Percentiles rank a stretch among this genome's conserved stretches.
phyloP scores from a whole-genome alignment of 1,140 invertebrate genomes.

The Drosophila auraria region DNA sequence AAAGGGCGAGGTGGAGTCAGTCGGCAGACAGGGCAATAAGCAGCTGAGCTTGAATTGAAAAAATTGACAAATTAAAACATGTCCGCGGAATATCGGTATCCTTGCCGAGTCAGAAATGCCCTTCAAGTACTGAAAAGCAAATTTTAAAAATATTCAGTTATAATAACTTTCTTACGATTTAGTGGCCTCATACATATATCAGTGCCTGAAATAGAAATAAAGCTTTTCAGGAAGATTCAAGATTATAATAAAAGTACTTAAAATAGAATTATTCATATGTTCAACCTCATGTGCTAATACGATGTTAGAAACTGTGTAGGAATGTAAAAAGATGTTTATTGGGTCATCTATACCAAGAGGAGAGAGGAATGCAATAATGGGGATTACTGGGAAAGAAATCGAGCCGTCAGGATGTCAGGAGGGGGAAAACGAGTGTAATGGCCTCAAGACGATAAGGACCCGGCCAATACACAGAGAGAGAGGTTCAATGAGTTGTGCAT shows the following conservation, averaged over 20 bases:
- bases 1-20: conserved; percentile 5
- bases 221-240: no score
- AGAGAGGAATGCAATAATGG: conserved; percentile 1
- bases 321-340: conserved; percentile 10
- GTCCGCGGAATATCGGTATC: not conserved
- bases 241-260: not conserved
- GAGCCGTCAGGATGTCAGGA: not conserved
- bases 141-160: no score
- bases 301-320: not conserved
- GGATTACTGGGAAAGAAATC: not conserved
- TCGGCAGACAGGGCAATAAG: conserved; percentile 27
- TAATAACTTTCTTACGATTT: no score
- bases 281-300: not conserved
- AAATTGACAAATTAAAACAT: conserved; percentile 39
- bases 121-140: not conserved
- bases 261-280: not conserved
- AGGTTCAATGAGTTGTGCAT: conserved; percentile 64
- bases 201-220: no score
- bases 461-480: conserved; percentile 15
- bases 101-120: not conserved
- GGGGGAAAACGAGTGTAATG: not conserved
- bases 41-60: conserved; percentile 41
- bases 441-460: conserved; percentile 13
- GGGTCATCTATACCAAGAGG: not conserved
- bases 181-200: no score